A percentile compares a stretch with the other conserved stretches of the same genome.
Conservation (phyloP, 2,888 invertebrate genomes). For the Ligdia adustata region DNA sequence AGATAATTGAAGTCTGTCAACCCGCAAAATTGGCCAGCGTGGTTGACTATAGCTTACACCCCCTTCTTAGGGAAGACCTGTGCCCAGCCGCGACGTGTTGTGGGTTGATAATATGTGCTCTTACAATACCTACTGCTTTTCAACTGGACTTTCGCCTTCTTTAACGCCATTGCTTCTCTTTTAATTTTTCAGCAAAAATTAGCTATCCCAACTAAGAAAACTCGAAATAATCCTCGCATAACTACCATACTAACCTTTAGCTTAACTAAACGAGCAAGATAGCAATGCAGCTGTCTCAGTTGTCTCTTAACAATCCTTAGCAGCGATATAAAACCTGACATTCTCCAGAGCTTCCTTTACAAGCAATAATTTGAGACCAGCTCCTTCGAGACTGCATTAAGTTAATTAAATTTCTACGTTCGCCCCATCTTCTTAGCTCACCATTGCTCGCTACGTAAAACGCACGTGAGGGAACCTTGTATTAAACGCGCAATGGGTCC, state of each 20-base stretch:
- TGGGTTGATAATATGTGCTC: too few species aligned
- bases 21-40: too few species aligned
- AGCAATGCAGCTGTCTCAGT: conserved; percentile 3
- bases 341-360: conserved; percentile 10
- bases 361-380: conserved; percentile 13
- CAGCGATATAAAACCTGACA: conserved; percentile 15
- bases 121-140: too few species aligned
- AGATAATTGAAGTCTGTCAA: too few species aligned
- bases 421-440: neutral
- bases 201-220: neutral
- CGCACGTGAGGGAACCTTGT: neutral
- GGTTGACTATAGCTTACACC: too few species aligned
- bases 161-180: too few species aligned
- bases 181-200: neutral
- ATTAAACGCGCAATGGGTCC: conserved; percentile 27
- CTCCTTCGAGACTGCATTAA: conserved; percentile 18
- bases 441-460: conserved; percentile 15
- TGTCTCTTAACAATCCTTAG: conserved; percentile 5
- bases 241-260: neutral
- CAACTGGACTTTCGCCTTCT: too few species aligned
- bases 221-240: neutral
- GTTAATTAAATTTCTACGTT: conserved; percentile 23
- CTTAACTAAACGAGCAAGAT: conserved; percentile 6
- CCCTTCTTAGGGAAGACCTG: too few species aligned
- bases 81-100: too few species aligned